Percentiles rank a stretch among this genome's conserved stretches.
Evolutionary conservation across 2,797 vertebrate species (phyloP).

Genomic region (Allochrocebus solatus): DNA sequence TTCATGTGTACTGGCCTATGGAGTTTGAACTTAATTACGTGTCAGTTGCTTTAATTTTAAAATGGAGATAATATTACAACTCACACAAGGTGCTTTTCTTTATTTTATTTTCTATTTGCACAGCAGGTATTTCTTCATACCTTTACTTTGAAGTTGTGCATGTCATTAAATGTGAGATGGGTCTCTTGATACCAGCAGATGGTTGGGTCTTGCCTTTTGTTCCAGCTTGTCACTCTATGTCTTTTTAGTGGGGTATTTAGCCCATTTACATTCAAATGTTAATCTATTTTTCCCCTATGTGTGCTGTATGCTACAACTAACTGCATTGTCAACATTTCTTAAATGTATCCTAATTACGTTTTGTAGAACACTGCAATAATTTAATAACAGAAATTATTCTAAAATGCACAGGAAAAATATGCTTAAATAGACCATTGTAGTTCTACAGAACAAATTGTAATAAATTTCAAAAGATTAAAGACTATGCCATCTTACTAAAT

Average conservation of each 20-base stretch:
- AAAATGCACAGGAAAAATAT: not conserved
- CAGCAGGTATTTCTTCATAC: no score
- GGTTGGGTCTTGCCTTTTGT: no score
- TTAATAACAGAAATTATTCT: conserved; percentile 23
- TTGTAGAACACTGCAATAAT: not conserved
- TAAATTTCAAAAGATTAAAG: not conserved
- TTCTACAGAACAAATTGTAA: not conserved
- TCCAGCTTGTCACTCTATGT: no score
- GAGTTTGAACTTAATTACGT: not conserved
- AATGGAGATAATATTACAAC: not conserved
- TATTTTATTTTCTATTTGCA: no score
- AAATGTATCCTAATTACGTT: not conserved
- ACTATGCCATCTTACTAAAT: not conserved
- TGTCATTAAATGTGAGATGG: no score
- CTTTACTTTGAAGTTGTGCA: no score
- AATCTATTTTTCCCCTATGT: not conserved
- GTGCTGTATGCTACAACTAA: not conserved
- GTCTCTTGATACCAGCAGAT: no score
- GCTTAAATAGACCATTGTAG: not conserved
- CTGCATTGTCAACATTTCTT: not conserved
- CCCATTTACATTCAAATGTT: no score
- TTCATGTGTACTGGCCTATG: not conserved
- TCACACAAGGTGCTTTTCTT: not conserved
- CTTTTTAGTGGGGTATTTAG: no score
- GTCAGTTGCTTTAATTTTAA: not conserved